Evolutionary conservation across 2,888 invertebrate genomes (phyloP), one percentile per base, ranked within the genome.

Genomic region (Acanthococcus lagerstroemiae): DNA sequence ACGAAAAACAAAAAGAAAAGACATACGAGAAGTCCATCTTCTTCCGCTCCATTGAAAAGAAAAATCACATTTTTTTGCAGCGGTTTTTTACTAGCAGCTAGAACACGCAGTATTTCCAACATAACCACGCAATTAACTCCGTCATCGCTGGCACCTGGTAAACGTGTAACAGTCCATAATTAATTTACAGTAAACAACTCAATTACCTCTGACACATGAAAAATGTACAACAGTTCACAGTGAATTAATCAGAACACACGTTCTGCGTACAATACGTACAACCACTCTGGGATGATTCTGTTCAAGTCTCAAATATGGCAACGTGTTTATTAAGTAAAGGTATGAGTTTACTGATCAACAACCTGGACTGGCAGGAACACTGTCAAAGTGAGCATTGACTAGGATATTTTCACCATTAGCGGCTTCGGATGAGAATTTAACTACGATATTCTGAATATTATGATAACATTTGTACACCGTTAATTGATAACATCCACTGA

Each of bases 41-140:
- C 94, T 78, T 94, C 93, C 58, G 91, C 94, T 68, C 92, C 92
- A 78, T 93, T 93, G 76, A 93, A 88, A 69, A 92, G 81, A 77
- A 92, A 86, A 70, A 94, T 80, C 69, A 90, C 82, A 77, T 85
- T 86, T 77, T 88, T 86, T 61, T 81, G 81, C 69, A 91, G 80
- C 70, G 84, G 80, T 65, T 77, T 77, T 65, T 79, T 77, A 66
- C 80, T 78, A 26, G 27, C 45, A 27, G 85, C 81, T 71, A 89
- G 79, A 66, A 88, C 85, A 70, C 88, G 81, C 72, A 90, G 74
- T 69, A 85, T 81, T 78, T 93, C 93, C 76, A 93, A 78, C 87
- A 90, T 85, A 69, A 91, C 86, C 30, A 88, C 88, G 79, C 92
- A 93, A 65, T 88, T 89, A 45, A 91, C 89, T 68, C 85, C 89